Base-by-base conservation (phyloP, 2,113 vertebrate species). In the Pristiophorus japonicus region DNA sequence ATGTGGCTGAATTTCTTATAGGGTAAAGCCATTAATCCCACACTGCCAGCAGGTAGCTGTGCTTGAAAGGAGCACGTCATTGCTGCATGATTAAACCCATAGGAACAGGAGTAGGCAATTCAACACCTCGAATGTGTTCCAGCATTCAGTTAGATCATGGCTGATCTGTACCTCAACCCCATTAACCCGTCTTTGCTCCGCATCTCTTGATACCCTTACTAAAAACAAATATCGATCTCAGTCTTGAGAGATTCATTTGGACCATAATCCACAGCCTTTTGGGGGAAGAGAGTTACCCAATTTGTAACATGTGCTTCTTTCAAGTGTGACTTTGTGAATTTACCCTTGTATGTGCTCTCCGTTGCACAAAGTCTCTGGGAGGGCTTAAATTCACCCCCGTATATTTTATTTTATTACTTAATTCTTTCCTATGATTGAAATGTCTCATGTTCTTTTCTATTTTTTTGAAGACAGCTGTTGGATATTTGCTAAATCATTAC, bases 401-500 rank as follows among this genome's bases (percentile, higher is more conserved):
- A 7, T 38, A 42, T 42, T 67, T 47, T 34, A 51, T n/a, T 45
- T 94, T 70, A n/a, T 59, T 55, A 59, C 27, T 51, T 38, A 47
- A 34, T 51, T 51, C 12, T 73, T 34, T 70, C 20, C 3, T 59
- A 8, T 38, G 65, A 45, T 51, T 67, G 20, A 59, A 70, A 67
- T 51, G 45, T 73, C 45, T 70, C 42, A 94, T 70, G 4, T 47
- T 94, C 38, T 65, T 24, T 90, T 59, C 51, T 24, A 16, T 16
- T 94, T 67, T 94, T 27, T 92, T n/a, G 4, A 73, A 94, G 93
- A 51, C 93, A 30, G 66, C 93, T 34, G 65, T 47, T 51, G 45
- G 66, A 30, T 94, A 94, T 67, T 94, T 94, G 66, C 66, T 94
- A 5, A 94, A 70, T 51, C 42, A 94, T 70, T 94, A 94, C 66